These are phyloP conservation scores for Ptychochromis oligacanthus DNA, from an alignment of 2,113 vertebrate genomes.

Conservation along the genomic window DNA sequence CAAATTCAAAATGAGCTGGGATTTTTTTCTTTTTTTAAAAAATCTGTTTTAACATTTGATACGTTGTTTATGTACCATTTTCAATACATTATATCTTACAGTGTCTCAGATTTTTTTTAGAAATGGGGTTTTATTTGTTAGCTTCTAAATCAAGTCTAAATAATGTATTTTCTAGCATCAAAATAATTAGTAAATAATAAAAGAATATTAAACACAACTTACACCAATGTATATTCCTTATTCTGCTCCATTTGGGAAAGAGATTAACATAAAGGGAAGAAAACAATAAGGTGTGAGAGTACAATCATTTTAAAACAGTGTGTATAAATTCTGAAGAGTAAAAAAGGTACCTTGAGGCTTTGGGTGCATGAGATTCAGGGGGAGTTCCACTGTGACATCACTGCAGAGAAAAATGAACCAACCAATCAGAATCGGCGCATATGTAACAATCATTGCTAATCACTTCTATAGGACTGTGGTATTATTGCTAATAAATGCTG, in stretches of 20 bases:
- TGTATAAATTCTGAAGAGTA: neutral
- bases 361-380: conserved; percentile 87
- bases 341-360: conserved; percentile 79
- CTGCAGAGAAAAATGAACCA: conserved; percentile 71
- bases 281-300: neutral
- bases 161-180: neutral
- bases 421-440: conserved; percentile 20
- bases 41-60: neutral
- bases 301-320: neutral
- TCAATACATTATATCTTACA: neutral
- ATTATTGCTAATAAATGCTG: neutral
- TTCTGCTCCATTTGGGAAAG: conserved; percentile 47
- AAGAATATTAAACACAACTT: conserved; percentile 30
- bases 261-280: neutral
- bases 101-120: neutral
- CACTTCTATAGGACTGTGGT: neutral
- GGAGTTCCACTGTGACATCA: conserved; percentile 85
- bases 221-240: conserved; percentile 53
- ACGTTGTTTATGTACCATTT: neutral
- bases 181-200: neutral
- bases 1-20: neutral
- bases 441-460: neutral
- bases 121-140: neutral
- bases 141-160: neutral
- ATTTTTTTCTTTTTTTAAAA: no score